Evolutionary conservation across 2,797 vertebrate species (phyloP).

Genomic region (Decapterus maruadsi): DNA sequence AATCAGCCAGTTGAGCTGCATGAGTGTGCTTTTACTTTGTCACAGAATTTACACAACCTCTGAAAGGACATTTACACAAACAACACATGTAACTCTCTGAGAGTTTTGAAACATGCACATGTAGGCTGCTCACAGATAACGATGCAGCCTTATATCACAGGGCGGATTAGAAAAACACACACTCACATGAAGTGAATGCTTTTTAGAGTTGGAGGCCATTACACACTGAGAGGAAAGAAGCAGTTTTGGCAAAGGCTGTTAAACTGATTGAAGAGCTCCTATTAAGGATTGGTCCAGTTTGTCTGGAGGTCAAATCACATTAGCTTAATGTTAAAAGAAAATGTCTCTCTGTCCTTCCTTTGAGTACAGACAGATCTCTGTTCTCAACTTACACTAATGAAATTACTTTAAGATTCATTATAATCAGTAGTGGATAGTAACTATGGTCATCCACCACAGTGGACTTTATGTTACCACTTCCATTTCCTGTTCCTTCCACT

Average conservation of each 20-base stretch:
- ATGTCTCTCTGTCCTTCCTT: neutral
- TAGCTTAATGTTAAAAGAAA: constrained; percentile 6
- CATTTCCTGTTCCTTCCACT: neutral
- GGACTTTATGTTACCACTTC: neutral
- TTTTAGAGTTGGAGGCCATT: neutral
- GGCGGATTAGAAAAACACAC: neutral
- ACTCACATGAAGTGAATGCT: neutral
- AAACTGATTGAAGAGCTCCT: neutral
- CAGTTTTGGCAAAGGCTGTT: neutral
- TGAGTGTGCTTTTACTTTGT: neutral
- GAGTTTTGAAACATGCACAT: neutral
- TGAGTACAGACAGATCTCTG: neutral
- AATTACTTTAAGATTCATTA: neutral
- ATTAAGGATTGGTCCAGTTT: neutral
- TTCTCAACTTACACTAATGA: neutral
- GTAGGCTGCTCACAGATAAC: neutral
- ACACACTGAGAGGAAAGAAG: neutral
- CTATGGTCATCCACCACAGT: neutral
- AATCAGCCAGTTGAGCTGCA: constrained; percentile 11
- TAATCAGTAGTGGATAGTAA: neutral
- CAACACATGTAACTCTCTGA: neutral
- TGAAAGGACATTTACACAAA: neutral
- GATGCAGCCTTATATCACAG: neutral
- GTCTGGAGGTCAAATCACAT: constrained; percentile 7
- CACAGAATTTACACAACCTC: neutral